phyloP scores from a whole-genome alignment of 2,888 invertebrate genomes.

The Aleiodes alternator region DNA sequence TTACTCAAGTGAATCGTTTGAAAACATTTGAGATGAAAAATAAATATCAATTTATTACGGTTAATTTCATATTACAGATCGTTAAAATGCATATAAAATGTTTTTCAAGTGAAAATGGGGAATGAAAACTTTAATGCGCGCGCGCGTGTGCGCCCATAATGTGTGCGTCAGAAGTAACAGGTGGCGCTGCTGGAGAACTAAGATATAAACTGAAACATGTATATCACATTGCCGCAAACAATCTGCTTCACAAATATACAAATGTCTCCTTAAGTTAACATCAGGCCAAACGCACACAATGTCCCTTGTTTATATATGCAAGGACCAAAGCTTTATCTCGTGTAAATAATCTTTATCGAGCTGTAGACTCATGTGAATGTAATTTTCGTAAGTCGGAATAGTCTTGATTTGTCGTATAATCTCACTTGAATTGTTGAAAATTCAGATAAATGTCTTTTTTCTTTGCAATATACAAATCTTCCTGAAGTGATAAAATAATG shows the following conservation, averaged over 20 bases:
- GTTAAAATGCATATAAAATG: neutral
- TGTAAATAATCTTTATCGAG: constrained; percentile 66
- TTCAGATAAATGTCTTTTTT: no score
- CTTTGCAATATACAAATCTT: no score
- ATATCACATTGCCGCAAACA: constrained; percentile 55
- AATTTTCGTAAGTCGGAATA: constrained; percentile 52
- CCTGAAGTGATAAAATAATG: no score
- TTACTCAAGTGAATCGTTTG: no score
- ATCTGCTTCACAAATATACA: constrained; percentile 59
- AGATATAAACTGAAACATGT: constrained; percentile 44
- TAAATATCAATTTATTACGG: constrained; percentile 19
- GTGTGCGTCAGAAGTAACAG: constrained; percentile 60
- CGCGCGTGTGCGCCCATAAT: constrained; percentile 7
- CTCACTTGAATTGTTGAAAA: neutral
- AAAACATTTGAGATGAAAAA: constrained; percentile 50
- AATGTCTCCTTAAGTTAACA: constrained; percentile 60
- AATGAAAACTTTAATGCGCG: no score
- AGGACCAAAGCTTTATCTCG: constrained; percentile 59
- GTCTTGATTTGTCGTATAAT: constrained; percentile 59
- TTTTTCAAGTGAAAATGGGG: neutral
- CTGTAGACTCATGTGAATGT: constrained; percentile 53
- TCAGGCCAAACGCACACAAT: constrained; percentile 58
- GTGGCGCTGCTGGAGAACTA: constrained; percentile 56
- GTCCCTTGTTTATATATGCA: constrained; percentile 15
- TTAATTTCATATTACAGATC: no score